phyloP scores from a whole-genome alignment of 2,113 vertebrate species.

The Ammodytes dubius region DNA sequence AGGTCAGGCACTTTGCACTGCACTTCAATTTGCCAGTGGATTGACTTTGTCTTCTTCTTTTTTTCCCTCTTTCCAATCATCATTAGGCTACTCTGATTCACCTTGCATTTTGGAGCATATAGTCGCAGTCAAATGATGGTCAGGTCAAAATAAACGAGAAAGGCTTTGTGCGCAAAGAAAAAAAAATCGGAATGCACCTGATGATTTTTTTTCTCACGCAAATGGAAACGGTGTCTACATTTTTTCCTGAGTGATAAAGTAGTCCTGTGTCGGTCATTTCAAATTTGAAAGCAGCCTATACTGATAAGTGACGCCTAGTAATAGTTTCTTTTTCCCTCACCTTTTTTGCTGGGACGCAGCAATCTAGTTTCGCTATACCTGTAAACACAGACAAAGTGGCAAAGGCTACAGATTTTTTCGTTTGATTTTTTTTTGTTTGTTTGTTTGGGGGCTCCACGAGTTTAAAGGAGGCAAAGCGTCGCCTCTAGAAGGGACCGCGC shows the following conservation, averaged over 20 bases:
- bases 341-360: not conserved
- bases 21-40: constrained; percentile 46
- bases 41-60: constrained; percentile 31
- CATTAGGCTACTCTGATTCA: constrained; percentile 42
- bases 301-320: not conserved
- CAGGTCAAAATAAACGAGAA: constrained; percentile 68
- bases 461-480: constrained; percentile 32
- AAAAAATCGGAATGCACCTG: not conserved
- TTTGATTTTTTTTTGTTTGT: no score
- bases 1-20: constrained; percentile 49
- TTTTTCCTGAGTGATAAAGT: not conserved
- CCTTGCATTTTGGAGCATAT: constrained; percentile 65
- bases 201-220: not conserved
- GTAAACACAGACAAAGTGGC: not conserved
- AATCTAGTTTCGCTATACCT: not conserved
- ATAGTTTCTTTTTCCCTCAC: not conserved
- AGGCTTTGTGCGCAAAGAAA: constrained; percentile 8
- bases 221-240: not conserved
- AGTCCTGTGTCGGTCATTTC: not conserved
- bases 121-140: constrained; percentile 63
- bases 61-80: constrained; percentile 6
- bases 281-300: not conserved
- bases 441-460: constrained; percentile 4
- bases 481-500: constrained; percentile 22
- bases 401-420: not conserved